phyloP scores from a whole-genome alignment of 2,797 vertebrate species.

The Tenualosa thibaudeaui region DNA sequence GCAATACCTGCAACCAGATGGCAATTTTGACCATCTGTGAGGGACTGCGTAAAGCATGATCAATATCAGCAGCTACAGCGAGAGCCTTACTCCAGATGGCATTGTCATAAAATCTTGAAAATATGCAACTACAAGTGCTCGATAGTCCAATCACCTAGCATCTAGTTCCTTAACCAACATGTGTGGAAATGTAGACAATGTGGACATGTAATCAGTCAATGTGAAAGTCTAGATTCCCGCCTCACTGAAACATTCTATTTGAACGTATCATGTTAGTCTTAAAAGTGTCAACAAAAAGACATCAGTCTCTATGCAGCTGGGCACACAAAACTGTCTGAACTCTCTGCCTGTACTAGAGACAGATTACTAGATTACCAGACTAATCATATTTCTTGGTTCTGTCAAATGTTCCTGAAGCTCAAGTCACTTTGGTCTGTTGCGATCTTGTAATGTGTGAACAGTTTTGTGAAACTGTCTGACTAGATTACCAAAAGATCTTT shows the following conservation, averaged over 20 bases:
- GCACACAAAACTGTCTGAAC: background rate
- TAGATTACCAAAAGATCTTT: background rate
- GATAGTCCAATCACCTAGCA: constrained; percentile 50
- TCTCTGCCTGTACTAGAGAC: background rate
- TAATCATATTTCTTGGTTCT: background rate
- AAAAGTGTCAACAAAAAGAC: background rate
- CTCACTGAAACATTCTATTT: background rate
- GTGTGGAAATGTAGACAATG: background rate
- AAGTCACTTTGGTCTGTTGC: background rate
- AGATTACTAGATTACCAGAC: background rate
- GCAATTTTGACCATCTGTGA: constrained; percentile 64
- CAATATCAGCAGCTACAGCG: constrained; percentile 65
- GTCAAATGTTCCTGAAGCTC: background rate
- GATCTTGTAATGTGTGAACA: background rate
- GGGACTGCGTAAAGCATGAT: constrained; percentile 68
- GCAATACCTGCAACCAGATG: constrained; percentile 69
- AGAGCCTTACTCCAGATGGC: constrained; percentile 72
- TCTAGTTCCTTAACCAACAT: background rate
- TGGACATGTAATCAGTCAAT: background rate
- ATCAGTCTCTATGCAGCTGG: background rate
- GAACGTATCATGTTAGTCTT: background rate
- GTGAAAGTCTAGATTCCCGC: background rate
- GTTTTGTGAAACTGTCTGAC: background rate
- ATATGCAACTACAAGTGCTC: constrained; percentile 57
- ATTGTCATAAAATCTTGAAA: constrained; percentile 65